These are phyloP conservation scores for Xestobium rufovillosum DNA, from an alignment of 2,888 invertebrate species.

Conservation along the genomic window DNA sequence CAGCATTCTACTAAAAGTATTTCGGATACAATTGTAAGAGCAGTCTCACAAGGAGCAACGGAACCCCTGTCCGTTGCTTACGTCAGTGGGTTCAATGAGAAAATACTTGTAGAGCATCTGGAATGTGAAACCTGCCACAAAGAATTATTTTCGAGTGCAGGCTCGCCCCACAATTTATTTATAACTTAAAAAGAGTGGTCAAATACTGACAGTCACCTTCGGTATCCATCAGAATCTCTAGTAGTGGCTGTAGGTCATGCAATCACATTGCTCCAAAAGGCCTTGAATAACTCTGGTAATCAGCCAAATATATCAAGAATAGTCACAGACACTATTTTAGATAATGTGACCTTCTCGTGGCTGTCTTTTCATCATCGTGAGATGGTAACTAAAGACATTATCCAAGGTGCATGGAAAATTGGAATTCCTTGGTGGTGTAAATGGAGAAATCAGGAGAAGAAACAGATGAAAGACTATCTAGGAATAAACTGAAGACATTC, in stretches of 20 bases:
- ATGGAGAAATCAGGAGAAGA: conserved; percentile 1
- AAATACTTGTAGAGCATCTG: too few species aligned
- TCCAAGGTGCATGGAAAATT: conserved; percentile 7
- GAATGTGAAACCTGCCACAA: too few species aligned
- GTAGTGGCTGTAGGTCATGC: conserved; percentile 8
- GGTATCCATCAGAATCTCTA: conserved; percentile 5
- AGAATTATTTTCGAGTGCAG: too few species aligned
- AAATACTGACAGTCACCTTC: neutral
- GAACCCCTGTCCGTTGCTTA: conserved; percentile 15
- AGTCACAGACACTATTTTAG: too few species aligned
- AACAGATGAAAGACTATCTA: conserved; percentile 3
- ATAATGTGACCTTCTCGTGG: too few species aligned
- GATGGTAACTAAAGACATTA: too few species aligned
- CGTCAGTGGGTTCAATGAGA: conserved; percentile 13
- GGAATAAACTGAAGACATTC: too few species aligned
- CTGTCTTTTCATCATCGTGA: too few species aligned
- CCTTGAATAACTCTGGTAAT: neutral
- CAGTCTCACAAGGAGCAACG: conserved; percentile 4
- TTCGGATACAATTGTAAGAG: too few species aligned
- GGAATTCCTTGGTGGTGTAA: conserved; percentile 12
- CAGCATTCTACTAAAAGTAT: too few species aligned
- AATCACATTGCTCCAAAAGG: conserved; percentile 7
- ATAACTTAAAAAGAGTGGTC: conserved; percentile 13
- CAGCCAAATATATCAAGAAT: too few species aligned
- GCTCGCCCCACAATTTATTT: conserved; percentile 9